Evolutionary conservation across 1,140 invertebrate species (phyloP).

Genomic region (Penaeus indicus): DNA sequence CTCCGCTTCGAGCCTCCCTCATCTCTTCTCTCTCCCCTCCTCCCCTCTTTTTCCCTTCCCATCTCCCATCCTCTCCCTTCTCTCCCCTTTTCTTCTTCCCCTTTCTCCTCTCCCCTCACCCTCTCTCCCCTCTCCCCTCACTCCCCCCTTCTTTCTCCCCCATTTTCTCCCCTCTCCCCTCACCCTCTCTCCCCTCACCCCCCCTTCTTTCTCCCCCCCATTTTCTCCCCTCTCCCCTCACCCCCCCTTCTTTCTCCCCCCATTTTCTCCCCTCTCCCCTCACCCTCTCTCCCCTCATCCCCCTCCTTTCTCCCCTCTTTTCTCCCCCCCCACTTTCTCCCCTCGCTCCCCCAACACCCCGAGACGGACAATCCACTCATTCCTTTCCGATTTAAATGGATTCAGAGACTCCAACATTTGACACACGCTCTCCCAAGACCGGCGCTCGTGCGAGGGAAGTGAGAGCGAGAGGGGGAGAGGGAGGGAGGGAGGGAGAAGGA

Average conservation of each 20-base stretch:
- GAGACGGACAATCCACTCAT: slow-evolving; percentile 62
- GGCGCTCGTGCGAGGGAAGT: too few relatives aligned
- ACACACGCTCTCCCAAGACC: slow-evolving; percentile 34
- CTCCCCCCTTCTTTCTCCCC: neutral
- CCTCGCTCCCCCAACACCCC: neutral
- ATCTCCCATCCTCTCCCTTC: neutral
- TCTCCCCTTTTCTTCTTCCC: neutral
- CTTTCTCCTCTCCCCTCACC: neutral
- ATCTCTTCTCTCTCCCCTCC: neutral
- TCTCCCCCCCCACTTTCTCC: neutral
- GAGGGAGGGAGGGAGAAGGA: too few relatives aligned
- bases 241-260: too few relatives aligned
- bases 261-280: neutral
- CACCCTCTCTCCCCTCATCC: neutral
- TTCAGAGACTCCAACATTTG: slow-evolving; percentile 50
- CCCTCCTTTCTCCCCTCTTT: neutral
- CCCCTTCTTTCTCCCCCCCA: neutral
- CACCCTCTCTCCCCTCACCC: neutral
- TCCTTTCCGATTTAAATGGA: slow-evolving; percentile 62
- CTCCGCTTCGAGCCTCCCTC: neutral
- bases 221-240: neutral
- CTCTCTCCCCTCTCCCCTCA: neutral
- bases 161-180: neutral
- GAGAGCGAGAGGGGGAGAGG: too few relatives aligned
- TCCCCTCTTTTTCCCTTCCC: neutral